Conservation (phyloP, 2,888 invertebrate genomes). For the Lithosia quadra region DNA sequence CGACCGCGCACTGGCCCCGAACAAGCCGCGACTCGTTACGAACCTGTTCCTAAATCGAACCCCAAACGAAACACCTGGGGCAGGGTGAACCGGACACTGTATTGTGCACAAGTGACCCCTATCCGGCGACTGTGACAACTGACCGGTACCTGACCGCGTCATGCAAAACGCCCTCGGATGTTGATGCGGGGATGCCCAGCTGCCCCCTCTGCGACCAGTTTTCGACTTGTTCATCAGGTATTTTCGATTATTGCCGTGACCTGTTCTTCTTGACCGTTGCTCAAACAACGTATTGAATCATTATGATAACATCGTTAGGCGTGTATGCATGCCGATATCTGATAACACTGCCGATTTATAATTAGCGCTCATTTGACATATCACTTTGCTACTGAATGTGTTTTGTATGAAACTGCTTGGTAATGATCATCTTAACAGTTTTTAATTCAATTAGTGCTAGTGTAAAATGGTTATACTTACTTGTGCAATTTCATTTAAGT, state of each 20-base stretch:
- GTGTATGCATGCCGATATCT: slow-evolving; percentile 40
- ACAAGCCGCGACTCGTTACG: slow-evolving; percentile 40
- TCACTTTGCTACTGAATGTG: slow-evolving; percentile 28
- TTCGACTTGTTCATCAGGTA: slow-evolving; percentile 80
- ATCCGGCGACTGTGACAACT: slow-evolving; percentile 70
- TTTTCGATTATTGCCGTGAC: slow-evolving; percentile 65
- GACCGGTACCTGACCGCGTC: slow-evolving; percentile 76
- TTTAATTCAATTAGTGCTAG: neutral
- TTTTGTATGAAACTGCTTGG: slow-evolving; percentile 9
- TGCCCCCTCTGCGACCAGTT: slow-evolving; percentile 75
- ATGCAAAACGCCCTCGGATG: slow-evolving; percentile 80
- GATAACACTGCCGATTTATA: slow-evolving; percentile 40
- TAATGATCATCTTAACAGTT: neutral
- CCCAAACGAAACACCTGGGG: slow-evolving; percentile 58
- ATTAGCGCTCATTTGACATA: slow-evolving; percentile 35
- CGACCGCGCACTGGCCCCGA: slow-evolving; percentile 61
- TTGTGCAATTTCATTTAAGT: neutral
- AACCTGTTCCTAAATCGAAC: slow-evolving; percentile 68
- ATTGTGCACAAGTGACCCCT: slow-evolving; percentile 82
- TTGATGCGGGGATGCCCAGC: slow-evolving; percentile 78
- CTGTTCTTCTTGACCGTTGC: slow-evolving; percentile 55
- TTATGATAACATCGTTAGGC: slow-evolving; percentile 52
- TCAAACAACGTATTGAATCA: slow-evolving; percentile 60
- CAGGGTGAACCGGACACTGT: slow-evolving; percentile 72
- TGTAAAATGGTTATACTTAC: neutral